Percentiles rank a stretch among this genome's conserved stretches.
Conservation (phyloP, 1,140 invertebrate genomes). For the Drosophila pallidifrons region DNA sequence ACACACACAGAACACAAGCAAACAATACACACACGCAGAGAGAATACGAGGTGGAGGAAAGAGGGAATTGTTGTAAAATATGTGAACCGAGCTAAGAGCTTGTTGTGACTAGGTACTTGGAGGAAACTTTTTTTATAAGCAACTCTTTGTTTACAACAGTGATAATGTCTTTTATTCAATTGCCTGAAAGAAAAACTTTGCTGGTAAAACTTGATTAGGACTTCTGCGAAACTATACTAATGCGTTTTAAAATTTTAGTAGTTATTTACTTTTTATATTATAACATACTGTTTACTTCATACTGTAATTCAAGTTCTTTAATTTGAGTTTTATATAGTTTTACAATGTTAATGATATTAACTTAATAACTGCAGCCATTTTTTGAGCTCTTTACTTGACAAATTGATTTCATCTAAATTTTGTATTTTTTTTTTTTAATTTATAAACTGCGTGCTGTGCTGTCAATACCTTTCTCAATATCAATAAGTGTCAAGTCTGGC, state of each 20-base stretch:
- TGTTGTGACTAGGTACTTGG: conserved; percentile 30
- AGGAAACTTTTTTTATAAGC: conserved; percentile 18
- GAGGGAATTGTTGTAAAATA: conserved; percentile 3
- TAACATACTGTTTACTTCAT: too few relatives aligned
- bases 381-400: not conserved
- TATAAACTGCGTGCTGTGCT: not conserved
- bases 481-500: conserved; percentile 12
- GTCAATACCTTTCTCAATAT: conserved; percentile 39
- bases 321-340: too few relatives aligned
- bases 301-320: too few relatives aligned
- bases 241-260: not conserved
- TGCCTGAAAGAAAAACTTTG: not conserved
- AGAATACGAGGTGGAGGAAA: not conserved
- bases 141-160: conserved; percentile 16
- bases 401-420: not conserved
- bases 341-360: too few relatives aligned
- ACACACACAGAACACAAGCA: conserved; percentile 17
- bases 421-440: not conserved
- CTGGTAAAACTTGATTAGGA: not conserved
- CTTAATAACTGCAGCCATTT: too few relatives aligned
- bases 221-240: not conserved
- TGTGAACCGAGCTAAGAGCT: conserved; percentile 26
- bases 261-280: too few relatives aligned
- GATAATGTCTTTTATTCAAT: not conserved
- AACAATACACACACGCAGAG: not conserved